Percentiles rank a stretch among this genome's conserved stretches.
phyloP scores from a whole-genome alignment of 2,888 invertebrate species.

The Euproctis similis region DNA sequence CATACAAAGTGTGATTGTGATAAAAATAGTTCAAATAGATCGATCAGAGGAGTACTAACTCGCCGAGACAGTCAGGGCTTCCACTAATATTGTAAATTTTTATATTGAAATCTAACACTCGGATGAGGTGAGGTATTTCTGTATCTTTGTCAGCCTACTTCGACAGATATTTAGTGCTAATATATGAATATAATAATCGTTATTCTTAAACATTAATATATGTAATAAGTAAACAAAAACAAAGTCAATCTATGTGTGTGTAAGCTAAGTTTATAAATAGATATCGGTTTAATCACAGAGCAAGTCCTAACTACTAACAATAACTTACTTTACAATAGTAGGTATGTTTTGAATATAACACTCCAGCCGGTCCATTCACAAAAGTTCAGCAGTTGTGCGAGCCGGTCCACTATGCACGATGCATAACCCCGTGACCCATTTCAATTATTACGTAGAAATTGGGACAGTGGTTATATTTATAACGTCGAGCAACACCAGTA shows the following conservation, averaged over 20 bases:
- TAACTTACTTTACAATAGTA: neutral
- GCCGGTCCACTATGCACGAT: slow-evolving; percentile 14
- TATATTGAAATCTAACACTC: no score
- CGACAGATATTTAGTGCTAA: no score
- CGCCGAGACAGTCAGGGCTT: no score
- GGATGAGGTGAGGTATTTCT: no score
- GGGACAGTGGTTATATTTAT: slow-evolving; percentile 60
- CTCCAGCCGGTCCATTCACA: neutral
- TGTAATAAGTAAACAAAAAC: slow-evolving; percentile 6
- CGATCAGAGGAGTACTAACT: no score
- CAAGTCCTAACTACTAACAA: slow-evolving; percentile 1
- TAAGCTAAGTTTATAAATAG: slow-evolving; percentile 10
- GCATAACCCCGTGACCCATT: slow-evolving; percentile 53
- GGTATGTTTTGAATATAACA: neutral
- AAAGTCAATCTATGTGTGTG: slow-evolving; percentile 1
- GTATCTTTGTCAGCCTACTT: no score
- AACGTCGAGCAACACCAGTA: slow-evolving; percentile 49
- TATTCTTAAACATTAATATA: no score
- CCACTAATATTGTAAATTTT: no score
- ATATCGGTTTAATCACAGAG: neutral
- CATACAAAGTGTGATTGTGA: no score
- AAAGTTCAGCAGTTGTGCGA: no score
- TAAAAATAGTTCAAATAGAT: no score
- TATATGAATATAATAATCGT: no score
- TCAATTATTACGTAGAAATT: slow-evolving; percentile 56